Evolutionary conservation across 2,888 invertebrate genomes (phyloP).

Genomic region (Steinernema carpocapsae): DNA sequence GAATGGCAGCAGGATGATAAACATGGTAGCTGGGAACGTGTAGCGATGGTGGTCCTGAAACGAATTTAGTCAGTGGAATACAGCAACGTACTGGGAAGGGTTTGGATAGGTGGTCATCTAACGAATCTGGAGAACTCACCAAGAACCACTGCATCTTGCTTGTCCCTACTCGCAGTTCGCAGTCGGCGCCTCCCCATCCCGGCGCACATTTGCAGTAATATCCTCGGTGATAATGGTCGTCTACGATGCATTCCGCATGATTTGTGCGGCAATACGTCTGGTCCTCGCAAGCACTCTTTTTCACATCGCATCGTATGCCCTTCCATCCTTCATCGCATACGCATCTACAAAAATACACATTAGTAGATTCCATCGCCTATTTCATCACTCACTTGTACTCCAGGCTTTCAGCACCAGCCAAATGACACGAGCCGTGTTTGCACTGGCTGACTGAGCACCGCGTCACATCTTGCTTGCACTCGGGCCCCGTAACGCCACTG

Average conservation of each 20-base stretch:
- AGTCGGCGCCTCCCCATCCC: neutral
- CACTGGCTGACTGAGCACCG: neutral
- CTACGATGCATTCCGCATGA: neutral
- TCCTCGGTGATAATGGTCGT: neutral
- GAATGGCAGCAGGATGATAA: neutral
- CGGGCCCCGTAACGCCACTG: neutral
- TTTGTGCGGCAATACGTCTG: too few relatives aligned
- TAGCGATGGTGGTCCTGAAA: slow-evolving; percentile 1
- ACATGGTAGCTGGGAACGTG: slow-evolving; percentile 8
- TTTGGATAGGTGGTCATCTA: too few relatives aligned
- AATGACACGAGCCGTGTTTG: neutral
- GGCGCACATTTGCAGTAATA: neutral
- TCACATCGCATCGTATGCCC: too few relatives aligned
- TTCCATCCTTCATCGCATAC: too few relatives aligned
- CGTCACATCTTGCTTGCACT: neutral
- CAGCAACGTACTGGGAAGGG: neutral
- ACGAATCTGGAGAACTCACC: neutral
- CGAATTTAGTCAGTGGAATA: neutral
- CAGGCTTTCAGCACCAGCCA: neutral
- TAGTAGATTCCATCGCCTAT: neutral
- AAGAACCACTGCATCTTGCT: neutral
- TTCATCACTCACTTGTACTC: neutral
- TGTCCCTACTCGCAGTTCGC: neutral
- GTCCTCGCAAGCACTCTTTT: too few relatives aligned
- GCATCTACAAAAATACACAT: neutral